Base-by-base conservation (phyloP, 1,140 invertebrate species). In the Drosophila cardini region DNA sequence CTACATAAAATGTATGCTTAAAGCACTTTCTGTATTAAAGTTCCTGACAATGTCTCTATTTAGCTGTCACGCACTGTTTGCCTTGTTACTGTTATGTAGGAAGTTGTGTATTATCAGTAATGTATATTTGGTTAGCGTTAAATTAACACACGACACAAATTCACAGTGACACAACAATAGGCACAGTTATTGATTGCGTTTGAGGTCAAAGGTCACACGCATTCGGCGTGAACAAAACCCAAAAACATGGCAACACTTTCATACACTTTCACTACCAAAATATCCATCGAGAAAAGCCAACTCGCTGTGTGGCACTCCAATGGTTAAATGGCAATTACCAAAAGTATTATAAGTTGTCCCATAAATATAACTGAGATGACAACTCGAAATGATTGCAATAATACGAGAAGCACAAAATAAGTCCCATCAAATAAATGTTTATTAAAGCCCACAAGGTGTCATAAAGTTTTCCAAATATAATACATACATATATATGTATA, bases 111-210 rank as follows among this genome's bases (percentile, higher is more conserved):
- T 57, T 57, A 42, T 32, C 56, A 46, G 32, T 45, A 45, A 8
- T 13, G 32, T 48, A 10, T 2, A 38, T 55, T 58, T 15, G 40
- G 58, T 26, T 11, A 50, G n/a, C 13, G 16, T 42, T 63, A 38
- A 21, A 53, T 55, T 42, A 65, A 48, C 61, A 56, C 32, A 36
- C 60, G 32, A 43, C 62, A 58, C 43, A 53, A 65, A 16, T 58
- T 32, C 34, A 56, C 68, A 71, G 46, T 57, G 52, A 50, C 61
- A 71, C 6, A 38, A 58, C 18, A 58, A 50, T 26, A 42, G 1
- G 6, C 10, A 26, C 11, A 64, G 45, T 38, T 53, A 72, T 72
- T 72, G 70, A 72, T 72, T 72, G 63, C 55, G 53, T 72, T 72
- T 38, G 26, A 42, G 53, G 36, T 38, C 18, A 62, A 68, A 68